Conservation (phyloP, 1,140 invertebrate genomes). For the Holotrichia oblita region DNA sequence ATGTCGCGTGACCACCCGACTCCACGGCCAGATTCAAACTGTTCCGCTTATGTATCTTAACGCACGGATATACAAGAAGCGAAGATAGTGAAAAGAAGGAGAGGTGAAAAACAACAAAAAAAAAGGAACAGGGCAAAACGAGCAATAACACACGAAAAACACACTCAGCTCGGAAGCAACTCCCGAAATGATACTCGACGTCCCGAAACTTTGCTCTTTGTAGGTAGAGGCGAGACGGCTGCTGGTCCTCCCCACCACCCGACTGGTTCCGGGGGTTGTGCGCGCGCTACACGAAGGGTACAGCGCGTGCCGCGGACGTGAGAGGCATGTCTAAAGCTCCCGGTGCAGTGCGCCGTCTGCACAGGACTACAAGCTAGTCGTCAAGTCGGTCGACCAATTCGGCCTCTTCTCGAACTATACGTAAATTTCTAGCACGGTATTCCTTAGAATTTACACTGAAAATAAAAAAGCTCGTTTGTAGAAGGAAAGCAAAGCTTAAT, state of each 20-base stretch:
- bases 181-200: slow-evolving; percentile 52
- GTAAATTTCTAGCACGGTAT: not conserved
- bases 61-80: slow-evolving; percentile 9
- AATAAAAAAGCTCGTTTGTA: no score
- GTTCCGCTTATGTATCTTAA: not conserved
- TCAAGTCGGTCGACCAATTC: not conserved
- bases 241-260: slow-evolving; percentile 48
- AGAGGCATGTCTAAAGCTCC: slow-evolving; percentile 56
- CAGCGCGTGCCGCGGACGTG: slow-evolving; percentile 56
- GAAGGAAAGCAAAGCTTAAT: no score
- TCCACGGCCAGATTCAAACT: not conserved
- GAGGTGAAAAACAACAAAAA: slow-evolving; percentile 8
- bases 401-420: not conserved
- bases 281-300: slow-evolving; percentile 41
- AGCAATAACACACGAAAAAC: slow-evolving; percentile 21
- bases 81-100: slow-evolving; percentile 1
- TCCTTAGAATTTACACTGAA: no score
- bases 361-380: not conserved
- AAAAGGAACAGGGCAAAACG: slow-evolving; percentile 8
- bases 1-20: slow-evolving; percentile 10
- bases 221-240: slow-evolving; percentile 44
- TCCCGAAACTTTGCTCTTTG: slow-evolving; percentile 53
- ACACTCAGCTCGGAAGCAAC: slow-evolving; percentile 45
- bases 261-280: slow-evolving; percentile 34
- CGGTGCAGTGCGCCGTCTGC: slow-evolving; percentile 41